Evolutionary conservation across 1,140 invertebrate genomes (phyloP).

Genomic region (Lordiphosa collinella): DNA sequence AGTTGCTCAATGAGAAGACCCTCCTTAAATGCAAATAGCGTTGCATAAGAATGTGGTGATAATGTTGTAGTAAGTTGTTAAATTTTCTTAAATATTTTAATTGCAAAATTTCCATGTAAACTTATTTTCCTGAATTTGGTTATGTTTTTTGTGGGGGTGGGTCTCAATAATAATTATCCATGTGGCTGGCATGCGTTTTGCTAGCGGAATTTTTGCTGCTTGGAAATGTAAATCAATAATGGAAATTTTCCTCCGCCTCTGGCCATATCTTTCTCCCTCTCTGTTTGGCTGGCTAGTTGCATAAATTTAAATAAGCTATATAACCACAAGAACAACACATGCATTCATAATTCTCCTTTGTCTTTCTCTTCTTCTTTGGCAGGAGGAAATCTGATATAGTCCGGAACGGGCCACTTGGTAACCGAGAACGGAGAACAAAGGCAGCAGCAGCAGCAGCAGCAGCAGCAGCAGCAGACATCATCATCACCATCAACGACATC

Average conservation of each 20-base stretch:
- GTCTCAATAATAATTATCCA: constrained; percentile 12
- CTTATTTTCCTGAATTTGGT: neutral
- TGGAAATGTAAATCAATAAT: constrained; percentile 67
- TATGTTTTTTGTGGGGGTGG: neutral
- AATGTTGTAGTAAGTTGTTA: too few relatives aligned
- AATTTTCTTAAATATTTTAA: too few relatives aligned
- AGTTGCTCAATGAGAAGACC: too few relatives aligned
- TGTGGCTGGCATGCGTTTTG: constrained; percentile 16
- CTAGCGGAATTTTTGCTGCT: constrained; percentile 18
- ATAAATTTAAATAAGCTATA: constrained; percentile 9
- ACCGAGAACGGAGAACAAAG: constrained; percentile 1
- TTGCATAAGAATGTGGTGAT: too few relatives aligned
- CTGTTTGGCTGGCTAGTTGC: constrained; percentile 6
- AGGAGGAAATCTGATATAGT: constrained; percentile 38
- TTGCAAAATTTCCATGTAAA: too few relatives aligned
- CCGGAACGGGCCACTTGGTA: constrained; percentile 2
- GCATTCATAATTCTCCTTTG: constrained; percentile 29
- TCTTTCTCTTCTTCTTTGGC: constrained; percentile 23
- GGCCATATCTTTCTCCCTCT: constrained; percentile 14
- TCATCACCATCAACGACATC: neutral
- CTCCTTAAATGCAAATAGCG: too few relatives aligned
- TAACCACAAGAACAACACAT: constrained; percentile 24
- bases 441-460: neutral
- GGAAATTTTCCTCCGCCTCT: constrained; percentile 32
- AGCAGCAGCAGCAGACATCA: neutral